Conservation (phyloP, 2,797 vertebrate genomes). For the Platalea minor region DNA sequence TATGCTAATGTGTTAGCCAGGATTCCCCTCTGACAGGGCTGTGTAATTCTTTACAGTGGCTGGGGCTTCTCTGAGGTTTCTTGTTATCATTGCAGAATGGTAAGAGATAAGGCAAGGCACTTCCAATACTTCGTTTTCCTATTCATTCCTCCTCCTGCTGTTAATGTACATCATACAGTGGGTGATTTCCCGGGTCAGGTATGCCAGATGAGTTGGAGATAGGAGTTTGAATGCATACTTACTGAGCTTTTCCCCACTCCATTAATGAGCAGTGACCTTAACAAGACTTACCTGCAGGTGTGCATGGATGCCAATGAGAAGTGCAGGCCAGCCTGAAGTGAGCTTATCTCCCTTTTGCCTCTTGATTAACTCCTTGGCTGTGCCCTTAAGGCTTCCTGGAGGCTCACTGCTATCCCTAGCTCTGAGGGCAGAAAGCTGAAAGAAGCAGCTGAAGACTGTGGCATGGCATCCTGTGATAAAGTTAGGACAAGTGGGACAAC, state of each 20-base stretch:
- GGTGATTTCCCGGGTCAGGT: neutral
- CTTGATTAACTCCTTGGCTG: neutral
- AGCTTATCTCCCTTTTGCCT: neutral
- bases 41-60: neutral
- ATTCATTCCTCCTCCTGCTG: neutral
- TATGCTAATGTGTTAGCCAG: neutral
- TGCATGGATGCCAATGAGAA: neutral
- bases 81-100: neutral
- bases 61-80: neutral
- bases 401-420: neutral
- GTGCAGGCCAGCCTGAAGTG: neutral
- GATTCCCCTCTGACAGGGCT: neutral
- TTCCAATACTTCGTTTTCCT: neutral
- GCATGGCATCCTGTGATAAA: too few species aligned
- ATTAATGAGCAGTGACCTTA: neutral
- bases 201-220: neutral
- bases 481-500: neutral
- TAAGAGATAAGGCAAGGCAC: neutral
- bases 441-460: neutral
- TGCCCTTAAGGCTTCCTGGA: neutral
- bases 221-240: too few species aligned
- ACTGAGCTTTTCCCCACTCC: neutral
- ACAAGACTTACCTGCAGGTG: too few species aligned
- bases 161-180: rapidly evolving
- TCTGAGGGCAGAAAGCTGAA: neutral